Percentiles rank a stretch among this genome's conserved stretches.
These are phyloP conservation scores for Acromyrmex echinatior DNA, from an alignment of 1,140 invertebrate genomes.

Conservation along the genomic window DNA sequence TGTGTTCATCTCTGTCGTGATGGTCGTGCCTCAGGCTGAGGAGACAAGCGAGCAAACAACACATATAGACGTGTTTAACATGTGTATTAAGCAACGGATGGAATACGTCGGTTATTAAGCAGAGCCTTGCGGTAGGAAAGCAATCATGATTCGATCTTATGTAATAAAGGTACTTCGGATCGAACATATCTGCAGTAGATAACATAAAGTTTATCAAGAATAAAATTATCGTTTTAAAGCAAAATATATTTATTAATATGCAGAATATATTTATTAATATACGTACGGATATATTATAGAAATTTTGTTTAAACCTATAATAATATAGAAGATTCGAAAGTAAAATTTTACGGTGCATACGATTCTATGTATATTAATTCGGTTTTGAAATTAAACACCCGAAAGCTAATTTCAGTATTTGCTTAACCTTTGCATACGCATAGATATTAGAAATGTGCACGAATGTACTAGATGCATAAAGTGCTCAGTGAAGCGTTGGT, in stretches of 20 bases:
- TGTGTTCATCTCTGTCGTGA: constrained; percentile 67
- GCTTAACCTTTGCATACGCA: constrained; percentile 38
- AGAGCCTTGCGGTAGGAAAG: constrained; percentile 62
- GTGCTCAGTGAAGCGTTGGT: background rate
- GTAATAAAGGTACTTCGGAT: constrained; percentile 37
- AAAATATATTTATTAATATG: background rate
- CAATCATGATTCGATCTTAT: constrained; percentile 60
- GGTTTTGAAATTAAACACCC: constrained; percentile 40
- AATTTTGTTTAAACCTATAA: background rate
- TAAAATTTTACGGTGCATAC: background rate
- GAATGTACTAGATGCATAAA: constrained; percentile 13
- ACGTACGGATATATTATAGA: background rate
- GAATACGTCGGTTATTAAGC: constrained; percentile 69
- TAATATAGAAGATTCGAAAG: background rate
- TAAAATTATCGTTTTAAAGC: background rate
- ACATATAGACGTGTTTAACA: constrained; percentile 63
- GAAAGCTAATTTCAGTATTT: constrained; percentile 24
- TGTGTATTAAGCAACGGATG: constrained; percentile 70
- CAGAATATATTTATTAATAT: background rate
- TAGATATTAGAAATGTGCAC: constrained; percentile 12
- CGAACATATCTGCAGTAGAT: constrained; percentile 3
- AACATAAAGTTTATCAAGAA: background rate
- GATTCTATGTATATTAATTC: constrained; percentile 31
- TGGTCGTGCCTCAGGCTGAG: constrained; percentile 58
- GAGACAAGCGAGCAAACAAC: constrained; percentile 65